These are phyloP conservation scores for Nothura maculosa DNA, from an alignment of 2,797 vertebrate genomes.

Conservation along the genomic window DNA sequence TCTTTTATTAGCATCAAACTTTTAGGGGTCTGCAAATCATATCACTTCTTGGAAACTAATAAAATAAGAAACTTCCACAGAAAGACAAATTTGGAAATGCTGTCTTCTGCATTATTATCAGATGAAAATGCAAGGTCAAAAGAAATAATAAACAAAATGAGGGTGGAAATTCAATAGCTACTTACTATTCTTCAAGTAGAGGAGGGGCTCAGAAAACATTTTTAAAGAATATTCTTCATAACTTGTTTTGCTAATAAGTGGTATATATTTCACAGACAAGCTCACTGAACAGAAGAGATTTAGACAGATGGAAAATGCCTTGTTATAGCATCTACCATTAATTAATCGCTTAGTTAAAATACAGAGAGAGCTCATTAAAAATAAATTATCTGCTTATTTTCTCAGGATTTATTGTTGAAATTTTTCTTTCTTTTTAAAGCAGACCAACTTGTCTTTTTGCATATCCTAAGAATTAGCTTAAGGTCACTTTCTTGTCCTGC, in stretches of 20 bases:
- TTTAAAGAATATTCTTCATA: not conserved
- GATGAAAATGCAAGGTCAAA: not conserved
- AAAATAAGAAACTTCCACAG: not conserved
- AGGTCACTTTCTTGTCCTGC: not conserved
- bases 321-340: not conserved
- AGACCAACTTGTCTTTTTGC: not conserved
- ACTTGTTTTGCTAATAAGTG: not conserved
- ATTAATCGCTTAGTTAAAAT: not conserved
- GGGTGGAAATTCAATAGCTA: not conserved
- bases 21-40: not conserved
- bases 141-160: not conserved
- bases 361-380: not conserved
- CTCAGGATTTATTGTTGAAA: not conserved
- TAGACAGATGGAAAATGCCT: not conserved
- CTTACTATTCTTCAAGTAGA: not conserved
- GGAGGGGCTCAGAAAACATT: not conserved
- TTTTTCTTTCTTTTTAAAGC: not conserved
- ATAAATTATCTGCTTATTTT: not conserved
- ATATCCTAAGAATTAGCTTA: not conserved
- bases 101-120: not conserved
- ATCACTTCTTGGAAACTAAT: not conserved
- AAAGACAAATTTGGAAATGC: not conserved
- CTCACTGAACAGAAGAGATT: not conserved
- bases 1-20: slow-evolving; percentile 2
- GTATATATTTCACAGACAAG: not conserved